Percentiles rank a stretch among this genome's conserved stretches.
These are phyloP conservation scores for Macroramphosus scolopax DNA, from an alignment of 2,797 vertebrate genomes.

Conservation along the genomic window DNA sequence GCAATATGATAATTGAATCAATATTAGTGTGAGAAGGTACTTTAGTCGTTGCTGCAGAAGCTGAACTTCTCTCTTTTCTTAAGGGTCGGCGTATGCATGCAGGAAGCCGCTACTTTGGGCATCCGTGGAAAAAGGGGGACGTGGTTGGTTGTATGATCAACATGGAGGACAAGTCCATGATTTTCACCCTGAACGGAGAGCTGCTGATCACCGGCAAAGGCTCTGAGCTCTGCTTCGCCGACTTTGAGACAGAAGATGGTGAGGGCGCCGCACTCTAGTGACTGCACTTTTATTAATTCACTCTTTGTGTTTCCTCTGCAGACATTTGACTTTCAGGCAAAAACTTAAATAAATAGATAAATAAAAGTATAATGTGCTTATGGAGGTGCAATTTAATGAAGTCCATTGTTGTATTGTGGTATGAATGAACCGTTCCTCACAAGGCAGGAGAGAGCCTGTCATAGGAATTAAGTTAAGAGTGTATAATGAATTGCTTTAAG, in stretches of 20 bases:
- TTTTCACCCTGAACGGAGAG: constrained; percentile 97
- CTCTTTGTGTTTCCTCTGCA: constrained; percentile 14
- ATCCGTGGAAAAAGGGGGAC: constrained; percentile 92
- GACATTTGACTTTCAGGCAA: neutral
- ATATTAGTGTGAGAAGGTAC: no score
- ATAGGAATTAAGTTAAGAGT: constrained; percentile 1
- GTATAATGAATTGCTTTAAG: constrained; percentile 6
- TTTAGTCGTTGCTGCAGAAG: no score
- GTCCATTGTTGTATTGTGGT: constrained; percentile 15
- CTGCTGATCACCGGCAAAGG: constrained; percentile 95
- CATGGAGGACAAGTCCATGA: constrained; percentile 97
- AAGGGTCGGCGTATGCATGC: constrained; percentile 94
- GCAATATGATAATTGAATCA: no score
- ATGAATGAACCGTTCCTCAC: constrained; percentile 23
- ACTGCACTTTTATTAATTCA: constrained; percentile 22
- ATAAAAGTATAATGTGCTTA: constrained; percentile 11
- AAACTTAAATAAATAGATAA: constrained; percentile 1
- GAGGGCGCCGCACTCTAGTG: constrained; percentile 62
- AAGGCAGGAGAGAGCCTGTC: neutral
- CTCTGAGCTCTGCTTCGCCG: constrained; percentile 94
- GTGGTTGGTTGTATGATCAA: constrained; percentile 99
- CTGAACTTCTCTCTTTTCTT: constrained; percentile 5
- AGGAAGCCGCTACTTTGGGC: constrained; percentile 92
- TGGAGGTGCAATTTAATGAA: constrained; percentile 23
- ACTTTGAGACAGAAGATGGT: constrained; percentile 94